A percentile compares a stretch with the other conserved stretches of the same genome.
Evolutionary conservation across 2,797 vertebrate genomes (phyloP).

Genomic region (Crypturellus tataupa): DNA sequence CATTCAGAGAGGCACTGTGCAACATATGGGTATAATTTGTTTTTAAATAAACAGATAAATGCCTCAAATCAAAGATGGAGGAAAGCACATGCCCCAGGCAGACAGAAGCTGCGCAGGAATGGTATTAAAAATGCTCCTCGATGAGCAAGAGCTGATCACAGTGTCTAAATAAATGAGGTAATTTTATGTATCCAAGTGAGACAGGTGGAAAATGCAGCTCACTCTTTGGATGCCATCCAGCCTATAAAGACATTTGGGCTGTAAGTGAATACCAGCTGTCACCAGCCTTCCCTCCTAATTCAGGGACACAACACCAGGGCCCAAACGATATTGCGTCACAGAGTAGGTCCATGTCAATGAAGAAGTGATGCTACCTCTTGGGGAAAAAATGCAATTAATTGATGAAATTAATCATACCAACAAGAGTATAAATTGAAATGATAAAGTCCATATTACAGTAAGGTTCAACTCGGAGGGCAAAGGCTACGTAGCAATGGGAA

Average conservation of each 20-base stretch:
- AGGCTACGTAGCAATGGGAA: background rate
- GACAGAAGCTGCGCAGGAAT: background rate
- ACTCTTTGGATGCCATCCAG: conserved; percentile 11
- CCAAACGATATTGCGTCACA: background rate
- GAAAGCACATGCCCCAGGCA: background rate
- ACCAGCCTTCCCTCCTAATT: background rate
- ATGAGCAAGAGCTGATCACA: background rate
- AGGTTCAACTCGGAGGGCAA: background rate
- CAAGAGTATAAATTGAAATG: background rate
- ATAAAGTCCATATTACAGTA: background rate
- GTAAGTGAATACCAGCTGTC: background rate
- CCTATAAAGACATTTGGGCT: conserved; percentile 17
- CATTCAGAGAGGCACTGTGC: background rate
- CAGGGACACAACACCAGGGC: background rate
- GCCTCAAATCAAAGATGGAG: background rate
- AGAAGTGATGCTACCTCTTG: background rate
- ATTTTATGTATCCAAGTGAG: conserved; percentile 36
- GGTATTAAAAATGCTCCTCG: conserved; percentile 41
- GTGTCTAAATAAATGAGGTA: conserved; percentile 69
- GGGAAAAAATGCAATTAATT: background rate
- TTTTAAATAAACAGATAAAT: background rate
- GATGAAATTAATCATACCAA: background rate
- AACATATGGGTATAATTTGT: background rate
- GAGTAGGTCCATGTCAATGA: background rate
- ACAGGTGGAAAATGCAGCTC: conserved; percentile 61